A percentile compares a stretch with the other conserved stretches of the same genome.
Evolutionary conservation across 2,113 vertebrate species (phyloP).

Genomic region (Oncorhynchus clarkii): DNA sequence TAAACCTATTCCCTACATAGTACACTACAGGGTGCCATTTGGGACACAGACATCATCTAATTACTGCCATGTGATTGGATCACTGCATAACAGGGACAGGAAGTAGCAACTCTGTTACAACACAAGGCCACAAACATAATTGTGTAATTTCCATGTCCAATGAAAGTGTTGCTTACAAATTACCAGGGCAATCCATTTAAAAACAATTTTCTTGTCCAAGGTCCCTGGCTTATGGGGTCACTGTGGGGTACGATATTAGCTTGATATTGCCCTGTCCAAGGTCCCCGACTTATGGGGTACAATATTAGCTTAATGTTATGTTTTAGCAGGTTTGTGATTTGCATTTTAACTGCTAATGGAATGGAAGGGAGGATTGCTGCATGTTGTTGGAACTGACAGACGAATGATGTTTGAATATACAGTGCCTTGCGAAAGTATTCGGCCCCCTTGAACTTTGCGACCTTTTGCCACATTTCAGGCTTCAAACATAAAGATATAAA

Average conservation of each 20-base stretch:
- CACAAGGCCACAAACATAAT: conserved; percentile 59
- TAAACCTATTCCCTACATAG: too few species aligned
- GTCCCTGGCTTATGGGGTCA: conserved; percentile 35
- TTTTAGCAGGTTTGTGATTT: conserved; percentile 62
- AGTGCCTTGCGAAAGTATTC: too few species aligned
- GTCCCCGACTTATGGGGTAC: conserved; percentile 14
- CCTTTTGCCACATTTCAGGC: too few species aligned
- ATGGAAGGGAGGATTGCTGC: conserved; percentile 26
- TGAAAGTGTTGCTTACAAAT: conserved; percentile 71
- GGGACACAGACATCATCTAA: conserved; percentile 41
- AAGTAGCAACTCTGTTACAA: conserved; percentile 4
- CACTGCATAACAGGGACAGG: conserved; percentile 58
- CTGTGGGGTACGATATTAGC: conserved; percentile 57
- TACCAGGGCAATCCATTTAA: conserved; percentile 65
- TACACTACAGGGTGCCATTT: too few species aligned
- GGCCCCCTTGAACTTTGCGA: too few species aligned
- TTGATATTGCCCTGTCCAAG: conserved; percentile 39
- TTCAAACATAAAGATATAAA: too few species aligned
- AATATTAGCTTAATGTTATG: conserved; percentile 64
- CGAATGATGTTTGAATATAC: conserved; percentile 38
- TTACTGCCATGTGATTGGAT: conserved; percentile 65
- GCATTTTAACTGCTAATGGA: conserved; percentile 64
- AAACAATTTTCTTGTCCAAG: conserved; percentile 56
- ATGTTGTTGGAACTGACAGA: conserved; percentile 55
- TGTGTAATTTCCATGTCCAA: conserved; percentile 68